A percentile compares a stretch with the other conserved stretches of the same genome.
These are phyloP conservation scores for Rhaphigaster nebulosa DNA, from an alignment of 2,888 invertebrate genomes.

Conservation along the genomic window DNA sequence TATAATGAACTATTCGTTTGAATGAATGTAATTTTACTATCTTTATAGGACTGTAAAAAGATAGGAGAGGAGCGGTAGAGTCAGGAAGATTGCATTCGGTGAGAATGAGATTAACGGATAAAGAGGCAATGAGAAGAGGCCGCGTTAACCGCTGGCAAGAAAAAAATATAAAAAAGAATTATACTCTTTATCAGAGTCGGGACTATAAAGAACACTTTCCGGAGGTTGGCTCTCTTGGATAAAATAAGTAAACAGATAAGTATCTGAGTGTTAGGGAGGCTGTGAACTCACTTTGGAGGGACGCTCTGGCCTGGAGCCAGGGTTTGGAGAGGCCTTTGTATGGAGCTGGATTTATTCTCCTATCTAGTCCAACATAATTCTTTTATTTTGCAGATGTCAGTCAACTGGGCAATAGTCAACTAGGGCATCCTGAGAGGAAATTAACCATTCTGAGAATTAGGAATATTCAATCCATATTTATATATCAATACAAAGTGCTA, in stretches of 20 bases:
- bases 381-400: conserved; percentile 9
- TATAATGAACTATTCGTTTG: neutral
- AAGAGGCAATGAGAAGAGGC: conserved; percentile 24
- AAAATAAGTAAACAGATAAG: conserved; percentile 49
- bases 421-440: neutral
- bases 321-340: neutral
- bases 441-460: neutral
- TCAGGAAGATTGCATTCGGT: neutral
- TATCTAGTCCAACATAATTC: conserved; percentile 7
- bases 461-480: too few species aligned
- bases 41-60: neutral
- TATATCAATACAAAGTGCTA: too few species aligned
- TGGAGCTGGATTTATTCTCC: neutral
- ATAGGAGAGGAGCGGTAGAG: neutral
- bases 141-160: conserved; percentile 39
- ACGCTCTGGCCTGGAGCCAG: neutral
- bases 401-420: neutral
- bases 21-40: neutral
- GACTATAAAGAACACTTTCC: conserved; percentile 48
- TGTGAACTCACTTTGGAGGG: conserved; percentile 2
- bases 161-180: conserved; percentile 50
- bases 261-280: conserved; percentile 38
- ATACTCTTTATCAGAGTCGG: conserved; percentile 27
- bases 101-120: conserved; percentile 21
- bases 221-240: conserved; percentile 42